Evolutionary conservation across 2,888 invertebrate species (phyloP), one percentile per base, ranked within the genome.

Genomic region (Patella caerulea): DNA sequence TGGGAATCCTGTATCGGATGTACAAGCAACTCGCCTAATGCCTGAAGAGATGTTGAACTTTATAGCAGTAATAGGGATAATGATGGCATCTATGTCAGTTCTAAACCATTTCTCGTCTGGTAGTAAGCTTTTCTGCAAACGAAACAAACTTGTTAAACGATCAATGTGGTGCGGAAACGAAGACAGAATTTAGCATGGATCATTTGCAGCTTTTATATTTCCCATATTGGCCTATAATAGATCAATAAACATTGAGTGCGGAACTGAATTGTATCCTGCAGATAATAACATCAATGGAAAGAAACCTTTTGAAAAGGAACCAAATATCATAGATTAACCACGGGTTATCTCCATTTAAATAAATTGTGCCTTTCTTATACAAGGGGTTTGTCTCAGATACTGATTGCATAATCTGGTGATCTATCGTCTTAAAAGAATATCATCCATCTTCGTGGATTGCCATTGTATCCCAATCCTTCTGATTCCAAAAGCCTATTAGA

Each of bases 151-250:
- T 65, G 45, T 65, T 65, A 65, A 24, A 19, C 65, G 24, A 65
- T 65, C 65, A 65, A 19, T 65, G 45, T 65, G 65, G 65, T 65
- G 65, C 45, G 7, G 24, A 65, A 19, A 65, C 24, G 65, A 65
- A 65, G 65, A 65, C 24, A 65, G 24, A 65, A 24, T 65, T 65
- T 65, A 65, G 65, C 24, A 24, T 65, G 65, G 65, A 65, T 65
- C 65, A 65, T 65, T 65, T 65, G 65, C 65, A 65, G 65, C 65
- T 65, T 65, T 65, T 65, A 65, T 65, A 65, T 65, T 65, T 65
- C 65, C 65, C 65, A 65, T 65, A 65, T 65, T 65, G 65, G 24
- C 65, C 65, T 24, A 65, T 65, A 65, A 19, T 24, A 24, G 24
- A 65, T 65, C 65, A 65, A 65, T 65, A 14, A 24, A 65, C 19